Evolutionary conservation across 2,113 vertebrate species (phyloP), one percentile per base, ranked within the genome.

Genomic region (Zosterops borbonicus): DNA sequence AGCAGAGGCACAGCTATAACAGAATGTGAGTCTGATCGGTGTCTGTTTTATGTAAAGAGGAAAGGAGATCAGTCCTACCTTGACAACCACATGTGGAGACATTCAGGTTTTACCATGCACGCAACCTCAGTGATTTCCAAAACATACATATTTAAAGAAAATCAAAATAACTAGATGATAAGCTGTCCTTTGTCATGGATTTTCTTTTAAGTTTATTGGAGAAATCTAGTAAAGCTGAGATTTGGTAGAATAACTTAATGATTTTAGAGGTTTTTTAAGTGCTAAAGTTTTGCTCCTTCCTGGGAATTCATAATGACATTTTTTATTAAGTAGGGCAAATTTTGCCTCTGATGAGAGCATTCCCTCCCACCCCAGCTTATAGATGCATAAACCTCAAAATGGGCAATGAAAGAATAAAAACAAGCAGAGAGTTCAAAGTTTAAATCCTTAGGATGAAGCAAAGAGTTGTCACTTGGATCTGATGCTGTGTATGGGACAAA

Each of bases 61-160:
- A 50, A 78, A 64, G 87, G 76, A 83, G 92, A 92, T 92, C 64
- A 46, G 60, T 75, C 60, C 37, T 80, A 58, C 73, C 68, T 90
- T 94, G 95, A 95, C 90, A 96, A 44, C 85, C 60, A 47, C 71
- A 74, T 55, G 59, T 58, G 56, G 89, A 91, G 70, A 85, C 4
- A 5, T 52, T 90, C 83, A 86, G 80, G 42, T 96, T 92, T 94
- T 88, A 76, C 82, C 42, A 10, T 19, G 59, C 47, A 47, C 2
- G 0, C 55, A 92, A 58, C 29, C 24, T 84, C 80, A 82, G 25
- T 91, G 89, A 87, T 91, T 95, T 94, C 70, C 87, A 79, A 87
- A 91, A 60, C 49, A 49, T 37, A 50, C 67, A 29, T 88, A 80
- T 68, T 93, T 88, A 83, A 92, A 58, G 42, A 62, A 83, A 78